Percentiles rank a stretch among this genome's conserved stretches.
Evolutionary conservation across 2,888 invertebrate genomes (phyloP).

Genomic region (Vesta saturnalis): DNA sequence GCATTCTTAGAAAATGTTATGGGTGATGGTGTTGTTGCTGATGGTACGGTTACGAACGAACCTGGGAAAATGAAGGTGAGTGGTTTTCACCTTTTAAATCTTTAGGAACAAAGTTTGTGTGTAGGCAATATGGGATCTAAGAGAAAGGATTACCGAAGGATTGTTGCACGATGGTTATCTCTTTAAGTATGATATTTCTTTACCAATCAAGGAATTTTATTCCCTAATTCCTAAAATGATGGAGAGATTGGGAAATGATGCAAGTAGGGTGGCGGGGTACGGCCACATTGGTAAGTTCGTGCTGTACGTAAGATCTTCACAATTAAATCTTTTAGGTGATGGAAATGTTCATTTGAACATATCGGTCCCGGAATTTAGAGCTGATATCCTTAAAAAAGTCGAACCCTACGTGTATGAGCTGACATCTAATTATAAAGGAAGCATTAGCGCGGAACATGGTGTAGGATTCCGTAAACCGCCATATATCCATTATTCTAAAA

Average conservation of each 20-base stretch:
- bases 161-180: slow-evolving; percentile 84
- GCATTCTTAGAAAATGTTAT: slow-evolving; percentile 80
- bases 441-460: slow-evolving; percentile 97
- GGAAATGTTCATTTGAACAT: slow-evolving; percentile 96
- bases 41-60: slow-evolving; percentile 90
- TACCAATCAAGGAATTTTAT: slow-evolving; percentile 87
- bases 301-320: not conserved
- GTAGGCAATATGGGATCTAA: slow-evolving; percentile 83
- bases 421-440: slow-evolving; percentile 82
- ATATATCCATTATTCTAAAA: slow-evolving; percentile 85
- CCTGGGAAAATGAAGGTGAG: slow-evolving; percentile 79
- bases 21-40: slow-evolving; percentile 74
- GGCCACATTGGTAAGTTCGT: slow-evolving; percentile 86
- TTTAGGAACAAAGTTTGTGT: slow-evolving; percentile 32
- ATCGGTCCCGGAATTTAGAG: slow-evolving; percentile 73
- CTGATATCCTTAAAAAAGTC: slow-evolving; percentile 71
- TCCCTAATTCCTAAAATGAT: slow-evolving; percentile 79
- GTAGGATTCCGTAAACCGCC: slow-evolving; percentile 90
- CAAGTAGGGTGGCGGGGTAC: slow-evolving; percentile 81
- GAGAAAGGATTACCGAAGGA: slow-evolving; percentile 86
- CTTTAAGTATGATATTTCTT: slow-evolving; percentile 95
- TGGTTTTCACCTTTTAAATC: not conserved
- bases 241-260: slow-evolving; percentile 71
- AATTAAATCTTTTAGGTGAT: slow-evolving; percentile 71
- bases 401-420: slow-evolving; percentile 95